phyloP scores from a whole-genome alignment of 2,888 invertebrate species.

The Oxytorus armatus region DNA sequence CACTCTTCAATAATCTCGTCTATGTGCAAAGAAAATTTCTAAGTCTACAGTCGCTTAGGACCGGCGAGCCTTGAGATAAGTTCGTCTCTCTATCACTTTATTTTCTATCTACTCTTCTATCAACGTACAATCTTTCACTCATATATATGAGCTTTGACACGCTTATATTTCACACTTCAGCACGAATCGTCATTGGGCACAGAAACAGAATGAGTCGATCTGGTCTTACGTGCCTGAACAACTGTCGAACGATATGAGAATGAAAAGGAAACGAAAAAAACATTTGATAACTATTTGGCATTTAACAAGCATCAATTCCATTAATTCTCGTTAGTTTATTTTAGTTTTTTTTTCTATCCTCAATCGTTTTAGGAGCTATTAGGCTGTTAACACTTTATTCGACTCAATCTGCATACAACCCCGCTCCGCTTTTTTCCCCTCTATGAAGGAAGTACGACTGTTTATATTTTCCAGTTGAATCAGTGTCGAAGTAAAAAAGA shows the following conservation, averaged over 20 bases:
- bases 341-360: neutral
- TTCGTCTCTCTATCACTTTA: slow-evolving; percentile 70
- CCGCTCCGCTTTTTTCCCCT: slow-evolving; percentile 35
- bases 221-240: slow-evolving; percentile 11
- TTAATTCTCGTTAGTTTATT: neutral
- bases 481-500: neutral
- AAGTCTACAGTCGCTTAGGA: slow-evolving; percentile 75
- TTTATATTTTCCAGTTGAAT: slow-evolving; percentile 12
- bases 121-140: slow-evolving; percentile 35
- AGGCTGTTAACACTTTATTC: slow-evolving; percentile 18
- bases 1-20: slow-evolving; percentile 51
- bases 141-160: slow-evolving; percentile 56
- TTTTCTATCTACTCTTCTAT: slow-evolving; percentile 58
- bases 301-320: neutral
- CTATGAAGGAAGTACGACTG: neutral
- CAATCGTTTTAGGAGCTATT: slow-evolving; percentile 22
- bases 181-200: slow-evolving; percentile 55
- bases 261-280: neutral
- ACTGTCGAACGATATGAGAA: slow-evolving; percentile 7
- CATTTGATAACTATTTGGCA: neutral
- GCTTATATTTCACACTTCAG: slow-evolving; percentile 48
- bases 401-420: slow-evolving; percentile 4
- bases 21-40: slow-evolving; percentile 59
- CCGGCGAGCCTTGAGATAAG: slow-evolving; percentile 78
- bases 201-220: slow-evolving; percentile 14